A percentile compares a stretch with the other conserved stretches of the same genome.
phyloP scores from a whole-genome alignment of 2,113 vertebrate genomes.

The Helogale parvula region DNA sequence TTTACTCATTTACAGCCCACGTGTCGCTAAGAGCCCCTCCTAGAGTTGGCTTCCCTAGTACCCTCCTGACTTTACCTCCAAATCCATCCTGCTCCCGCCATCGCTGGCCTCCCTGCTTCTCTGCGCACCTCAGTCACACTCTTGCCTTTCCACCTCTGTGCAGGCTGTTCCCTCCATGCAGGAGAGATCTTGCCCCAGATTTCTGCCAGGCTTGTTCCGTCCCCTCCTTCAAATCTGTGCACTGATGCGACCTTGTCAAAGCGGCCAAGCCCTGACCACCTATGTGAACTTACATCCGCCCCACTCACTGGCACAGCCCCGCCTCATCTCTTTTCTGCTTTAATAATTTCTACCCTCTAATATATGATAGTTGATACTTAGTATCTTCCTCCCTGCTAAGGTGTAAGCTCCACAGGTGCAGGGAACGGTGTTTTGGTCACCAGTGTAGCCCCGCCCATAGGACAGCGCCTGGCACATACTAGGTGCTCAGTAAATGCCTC shows the following conservation, averaged over 20 bases:
- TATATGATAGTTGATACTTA: neutral
- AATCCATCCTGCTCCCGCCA: neutral
- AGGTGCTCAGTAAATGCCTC: neutral
- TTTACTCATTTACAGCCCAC: neutral
- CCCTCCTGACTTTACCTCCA: neutral
- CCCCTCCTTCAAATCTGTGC: neutral
- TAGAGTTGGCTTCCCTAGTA: accelerated
- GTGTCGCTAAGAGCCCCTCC: neutral
- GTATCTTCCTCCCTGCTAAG: neutral
- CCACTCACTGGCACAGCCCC: neutral
- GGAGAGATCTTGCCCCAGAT: neutral
- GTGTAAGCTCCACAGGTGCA: too few relatives aligned
- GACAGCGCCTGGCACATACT: neutral
- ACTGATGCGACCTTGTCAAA: neutral
- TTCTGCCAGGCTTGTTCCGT: neutral
- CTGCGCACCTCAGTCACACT: too few relatives aligned
- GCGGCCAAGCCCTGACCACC: neutral
- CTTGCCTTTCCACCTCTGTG: neutral
- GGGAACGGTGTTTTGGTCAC: neutral
- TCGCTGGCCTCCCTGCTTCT: neutral
- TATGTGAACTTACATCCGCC: neutral
- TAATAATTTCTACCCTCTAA: neutral
- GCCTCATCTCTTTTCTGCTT: neutral
- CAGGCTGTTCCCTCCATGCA: neutral
- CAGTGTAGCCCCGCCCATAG: neutral